These are phyloP conservation scores for Phainopepla nitens DNA, from an alignment of 2,113 vertebrate species.

Conservation along the genomic window DNA sequence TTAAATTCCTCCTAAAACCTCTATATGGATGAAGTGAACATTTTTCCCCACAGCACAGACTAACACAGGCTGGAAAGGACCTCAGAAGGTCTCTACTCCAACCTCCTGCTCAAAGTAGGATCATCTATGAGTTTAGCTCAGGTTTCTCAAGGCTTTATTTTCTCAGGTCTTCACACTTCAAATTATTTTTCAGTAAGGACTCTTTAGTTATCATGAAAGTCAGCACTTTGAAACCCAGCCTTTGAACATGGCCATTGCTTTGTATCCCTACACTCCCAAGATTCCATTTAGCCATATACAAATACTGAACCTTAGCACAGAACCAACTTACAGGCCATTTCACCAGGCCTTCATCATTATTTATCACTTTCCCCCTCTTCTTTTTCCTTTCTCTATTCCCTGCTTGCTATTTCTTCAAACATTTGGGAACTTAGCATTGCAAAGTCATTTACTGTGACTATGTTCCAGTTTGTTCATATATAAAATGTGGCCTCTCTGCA, in stretches of 20 bases:
- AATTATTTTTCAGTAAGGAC: neutral
- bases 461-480: neutral
- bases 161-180: neutral
- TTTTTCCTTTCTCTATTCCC: neutral
- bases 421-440: neutral
- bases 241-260: neutral
- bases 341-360: neutral
- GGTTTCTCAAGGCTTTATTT: neutral
- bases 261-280: neutral
- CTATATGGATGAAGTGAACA: neutral
- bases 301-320: neutral
- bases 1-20: neutral
- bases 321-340: neutral
- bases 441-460: neutral
- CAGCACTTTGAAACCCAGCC: neutral
- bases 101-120: neutral
- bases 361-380: neutral
- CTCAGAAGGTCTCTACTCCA: neutral
- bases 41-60: neutral
- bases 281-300: neutral
- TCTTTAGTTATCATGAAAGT: neutral
- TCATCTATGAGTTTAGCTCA: neutral
- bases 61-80: neutral
- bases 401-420: neutral
- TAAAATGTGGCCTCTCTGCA: neutral